Conservation (phyloP, 2,888 invertebrate genomes). For the Epinotia brunnichana region DNA sequence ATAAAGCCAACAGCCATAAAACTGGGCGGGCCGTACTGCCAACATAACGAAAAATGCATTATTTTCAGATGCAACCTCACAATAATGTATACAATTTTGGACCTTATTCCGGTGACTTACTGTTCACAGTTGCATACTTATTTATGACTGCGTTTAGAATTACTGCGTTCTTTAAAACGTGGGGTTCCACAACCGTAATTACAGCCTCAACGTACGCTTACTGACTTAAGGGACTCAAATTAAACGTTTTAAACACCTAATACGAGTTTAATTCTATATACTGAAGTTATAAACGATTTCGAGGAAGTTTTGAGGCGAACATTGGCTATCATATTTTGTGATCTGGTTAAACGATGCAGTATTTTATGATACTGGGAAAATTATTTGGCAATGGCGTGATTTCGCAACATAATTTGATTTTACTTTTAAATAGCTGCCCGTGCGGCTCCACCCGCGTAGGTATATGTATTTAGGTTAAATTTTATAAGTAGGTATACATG, state of each 20-base stretch:
- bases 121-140: background rate
- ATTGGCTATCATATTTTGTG: background rate
- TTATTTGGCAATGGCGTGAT: background rate
- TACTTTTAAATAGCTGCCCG: background rate
- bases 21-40: slow-evolving; percentile 17
- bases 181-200: slow-evolving; percentile 17
- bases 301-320: background rate
- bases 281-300: slow-evolving; percentile 10
- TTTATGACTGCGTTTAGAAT: background rate
- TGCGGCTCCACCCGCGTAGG: too few species aligned
- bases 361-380: background rate
- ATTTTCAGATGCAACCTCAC: background rate
- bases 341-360: slow-evolving; percentile 3
- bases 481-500: too few species aligned
- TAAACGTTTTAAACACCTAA: slow-evolving; percentile 14
- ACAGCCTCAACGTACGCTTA: slow-evolving; percentile 8
- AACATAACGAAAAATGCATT: background rate
- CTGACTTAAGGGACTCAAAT: slow-evolving; percentile 12
- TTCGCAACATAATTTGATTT: background rate
- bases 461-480: too few species aligned
- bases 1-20: slow-evolving; percentile 16
- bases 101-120: background rate
- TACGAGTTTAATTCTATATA: slow-evolving; percentile 10
- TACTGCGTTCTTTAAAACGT: background rate
- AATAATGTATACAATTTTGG: background rate